Percentiles rank a stretch among this genome's conserved stretches.
Evolutionary conservation across 2,888 invertebrate genomes (phyloP).

Genomic region (Drosophila diplacantha): DNA sequence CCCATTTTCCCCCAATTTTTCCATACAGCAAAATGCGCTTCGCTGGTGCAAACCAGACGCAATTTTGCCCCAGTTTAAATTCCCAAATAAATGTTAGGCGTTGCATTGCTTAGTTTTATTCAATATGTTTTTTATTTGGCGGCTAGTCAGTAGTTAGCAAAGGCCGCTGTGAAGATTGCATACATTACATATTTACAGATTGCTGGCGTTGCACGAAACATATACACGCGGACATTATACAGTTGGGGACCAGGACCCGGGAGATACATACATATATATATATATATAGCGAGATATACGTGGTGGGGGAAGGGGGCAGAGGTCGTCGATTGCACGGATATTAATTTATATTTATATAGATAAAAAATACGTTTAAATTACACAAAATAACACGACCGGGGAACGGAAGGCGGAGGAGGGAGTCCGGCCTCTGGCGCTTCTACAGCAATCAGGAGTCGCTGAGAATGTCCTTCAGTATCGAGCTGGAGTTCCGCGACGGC

Average conservation of each 20-base stretch:
- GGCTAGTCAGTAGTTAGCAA: conserved; percentile 21
- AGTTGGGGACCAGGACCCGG: conserved; percentile 7
- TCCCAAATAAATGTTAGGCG: too few relatives aligned
- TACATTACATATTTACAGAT: conserved; percentile 61
- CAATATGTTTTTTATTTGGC: conserved; percentile 20
- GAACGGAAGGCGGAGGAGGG: conserved; percentile 1
- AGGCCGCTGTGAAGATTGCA: conserved; percentile 37
- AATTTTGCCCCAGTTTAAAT: too few relatives aligned
- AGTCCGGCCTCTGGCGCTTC: conserved; percentile 13
- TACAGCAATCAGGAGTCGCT: conserved; percentile 77
- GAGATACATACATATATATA: conserved; percentile 9
- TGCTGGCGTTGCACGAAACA: conserved; percentile 24
- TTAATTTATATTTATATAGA: conserved; percentile 6
- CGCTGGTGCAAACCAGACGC: too few relatives aligned
- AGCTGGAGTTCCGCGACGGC: conserved; percentile 77
- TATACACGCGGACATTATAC: conserved; percentile 29
- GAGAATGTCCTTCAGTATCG: conserved; percentile 78
- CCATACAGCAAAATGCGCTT: too few relatives aligned
- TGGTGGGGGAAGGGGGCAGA: conserved; percentile 1
- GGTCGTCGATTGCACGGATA: conserved; percentile 45
- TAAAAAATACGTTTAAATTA: conserved; percentile 11
- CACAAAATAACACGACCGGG: conserved; percentile 5
- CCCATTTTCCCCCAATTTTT: too few relatives aligned
- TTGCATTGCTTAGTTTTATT: neutral
- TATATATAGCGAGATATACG: conserved; percentile 29